Conservation (phyloP, 2,797 vertebrate genomes). For the Gobionotothen gibberifrons region DNA sequence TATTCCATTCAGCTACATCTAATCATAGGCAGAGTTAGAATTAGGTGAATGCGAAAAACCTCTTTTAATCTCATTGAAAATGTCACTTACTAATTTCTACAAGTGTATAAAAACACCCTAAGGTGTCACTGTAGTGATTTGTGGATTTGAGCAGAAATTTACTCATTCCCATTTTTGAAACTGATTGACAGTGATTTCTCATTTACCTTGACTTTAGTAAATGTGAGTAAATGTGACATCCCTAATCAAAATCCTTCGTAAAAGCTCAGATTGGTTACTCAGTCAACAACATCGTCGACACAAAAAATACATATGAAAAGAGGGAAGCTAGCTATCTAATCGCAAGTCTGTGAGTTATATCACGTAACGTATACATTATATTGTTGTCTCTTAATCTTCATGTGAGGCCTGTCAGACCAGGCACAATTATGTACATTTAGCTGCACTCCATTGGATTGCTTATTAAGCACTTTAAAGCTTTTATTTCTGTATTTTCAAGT, state of each 20-base stretch:
- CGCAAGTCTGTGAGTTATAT: slow-evolving; percentile 17
- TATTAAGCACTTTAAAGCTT: not conserved
- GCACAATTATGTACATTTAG: not conserved
- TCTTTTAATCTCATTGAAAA: not conserved
- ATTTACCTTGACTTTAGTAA: not conserved
- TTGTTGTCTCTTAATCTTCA: slow-evolving; percentile 9
- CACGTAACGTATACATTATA: not conserved
- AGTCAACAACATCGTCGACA: not conserved
- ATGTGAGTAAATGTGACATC: not conserved
- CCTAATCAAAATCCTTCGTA: not conserved
- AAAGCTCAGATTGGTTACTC: not conserved
- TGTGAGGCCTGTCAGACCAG: slow-evolving; percentile 5
- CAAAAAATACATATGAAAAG: not conserved
- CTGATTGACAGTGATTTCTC: not conserved
- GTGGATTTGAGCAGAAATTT: not conserved
- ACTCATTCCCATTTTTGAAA: not conserved
- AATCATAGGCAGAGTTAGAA: not conserved
- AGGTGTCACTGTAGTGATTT: not conserved
- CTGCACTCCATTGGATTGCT: not conserved
- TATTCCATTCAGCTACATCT: not conserved
- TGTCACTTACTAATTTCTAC: slow-evolving; percentile 6
- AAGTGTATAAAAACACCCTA: not conserved
- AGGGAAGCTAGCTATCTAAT: not conserved
- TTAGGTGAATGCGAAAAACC: not conserved
- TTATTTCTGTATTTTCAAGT: not conserved